phyloP scores from a whole-genome alignment of 2,113 vertebrate genomes.

The Larimichthys crocea region DNA sequence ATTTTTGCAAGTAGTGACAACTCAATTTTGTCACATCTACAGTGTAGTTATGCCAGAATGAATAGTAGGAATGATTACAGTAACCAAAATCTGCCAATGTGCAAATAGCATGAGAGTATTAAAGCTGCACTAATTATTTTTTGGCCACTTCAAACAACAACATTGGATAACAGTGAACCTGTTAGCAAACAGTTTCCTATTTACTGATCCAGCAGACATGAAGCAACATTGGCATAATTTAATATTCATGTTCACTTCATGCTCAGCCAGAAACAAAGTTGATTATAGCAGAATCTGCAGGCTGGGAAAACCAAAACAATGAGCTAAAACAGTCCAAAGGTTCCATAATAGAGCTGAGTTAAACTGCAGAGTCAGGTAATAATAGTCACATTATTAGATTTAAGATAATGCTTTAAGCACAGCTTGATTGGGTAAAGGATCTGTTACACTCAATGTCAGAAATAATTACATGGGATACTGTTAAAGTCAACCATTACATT shows the following conservation, averaged over 20 bases:
- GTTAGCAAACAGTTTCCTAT: too few relatives aligned
- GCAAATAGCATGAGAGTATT: too few relatives aligned
- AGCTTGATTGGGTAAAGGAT: background rate
- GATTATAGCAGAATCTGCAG: background rate
- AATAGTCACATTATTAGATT: too few relatives aligned
- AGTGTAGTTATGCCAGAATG: background rate
- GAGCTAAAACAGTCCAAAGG: background rate
- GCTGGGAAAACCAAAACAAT: background rate
- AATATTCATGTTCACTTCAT: too few relatives aligned
- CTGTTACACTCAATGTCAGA: background rate
- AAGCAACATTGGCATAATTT: too few relatives aligned
- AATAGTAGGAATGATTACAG: too few relatives aligned
- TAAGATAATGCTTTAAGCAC: background rate
- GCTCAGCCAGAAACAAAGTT: background rate
- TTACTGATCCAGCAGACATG: too few relatives aligned
- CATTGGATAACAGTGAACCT: too few relatives aligned
- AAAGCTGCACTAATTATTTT: too few relatives aligned
- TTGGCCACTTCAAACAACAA: too few relatives aligned
- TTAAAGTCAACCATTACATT: background rate
- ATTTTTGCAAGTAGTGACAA: background rate
- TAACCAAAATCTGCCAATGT: too few relatives aligned
- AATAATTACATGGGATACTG: background rate
- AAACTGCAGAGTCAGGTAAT: background rate
- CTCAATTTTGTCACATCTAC: background rate
- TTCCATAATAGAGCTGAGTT: too few relatives aligned